Conservation (phyloP, 2,888 invertebrate genomes). For the Slavum lentiscoides region DNA sequence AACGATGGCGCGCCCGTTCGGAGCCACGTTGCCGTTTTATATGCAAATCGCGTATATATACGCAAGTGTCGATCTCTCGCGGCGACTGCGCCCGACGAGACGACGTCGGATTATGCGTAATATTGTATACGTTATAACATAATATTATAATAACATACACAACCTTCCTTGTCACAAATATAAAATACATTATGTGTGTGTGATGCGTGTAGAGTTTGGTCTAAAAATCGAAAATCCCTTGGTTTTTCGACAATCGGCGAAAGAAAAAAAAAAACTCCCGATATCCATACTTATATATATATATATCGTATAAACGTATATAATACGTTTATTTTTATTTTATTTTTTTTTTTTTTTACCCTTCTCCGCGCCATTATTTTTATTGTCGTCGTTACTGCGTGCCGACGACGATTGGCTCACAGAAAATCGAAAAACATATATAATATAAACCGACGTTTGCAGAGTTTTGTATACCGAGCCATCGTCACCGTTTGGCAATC, state of each 20-base stretch:
- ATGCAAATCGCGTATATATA: background rate
- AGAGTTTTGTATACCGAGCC: background rate
- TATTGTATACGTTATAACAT: too few species aligned
- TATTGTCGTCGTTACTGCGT: background rate
- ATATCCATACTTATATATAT: too few species aligned
- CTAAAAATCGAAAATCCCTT: too few species aligned
- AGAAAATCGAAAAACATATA: conserved; percentile 9
- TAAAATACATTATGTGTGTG: too few species aligned
- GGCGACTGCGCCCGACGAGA: too few species aligned
- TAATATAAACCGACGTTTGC: background rate
- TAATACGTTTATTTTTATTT: too few species aligned
- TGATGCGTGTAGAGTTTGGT: too few species aligned
- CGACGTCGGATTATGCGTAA: too few species aligned
- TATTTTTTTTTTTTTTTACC: background rate
- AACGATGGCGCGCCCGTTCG: conserved; percentile 16
- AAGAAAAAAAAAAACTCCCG: too few species aligned
- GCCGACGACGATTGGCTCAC: background rate
- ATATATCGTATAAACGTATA: background rate
- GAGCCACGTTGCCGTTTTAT: background rate
- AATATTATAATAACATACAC: too few species aligned
- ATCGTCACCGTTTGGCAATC: conserved; percentile 18
- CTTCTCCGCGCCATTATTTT: background rate
- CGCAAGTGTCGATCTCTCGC: background rate
- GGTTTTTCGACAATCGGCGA: too few species aligned
- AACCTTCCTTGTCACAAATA: background rate